These are phyloP conservation scores for Halcyon malimbica DNA, from an alignment of 2,113 vertebrate genomes.

Conservation along the genomic window DNA sequence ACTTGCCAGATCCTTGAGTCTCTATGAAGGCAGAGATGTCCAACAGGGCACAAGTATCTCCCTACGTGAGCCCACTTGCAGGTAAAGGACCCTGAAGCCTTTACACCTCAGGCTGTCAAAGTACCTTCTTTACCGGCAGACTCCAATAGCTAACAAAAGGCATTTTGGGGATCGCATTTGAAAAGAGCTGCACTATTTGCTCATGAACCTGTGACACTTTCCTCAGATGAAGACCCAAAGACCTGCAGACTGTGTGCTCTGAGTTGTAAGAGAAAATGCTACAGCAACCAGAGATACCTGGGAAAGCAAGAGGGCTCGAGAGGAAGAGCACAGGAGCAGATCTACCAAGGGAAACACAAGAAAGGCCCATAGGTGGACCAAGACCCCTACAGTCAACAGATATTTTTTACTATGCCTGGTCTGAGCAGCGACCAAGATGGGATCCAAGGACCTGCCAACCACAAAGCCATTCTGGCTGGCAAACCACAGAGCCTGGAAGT, in stretches of 20 bases:
- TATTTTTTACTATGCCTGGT: neutral
- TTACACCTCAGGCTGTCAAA: neutral
- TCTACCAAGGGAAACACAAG: neutral
- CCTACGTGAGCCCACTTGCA: neutral
- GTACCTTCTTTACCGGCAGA: fast-evolving
- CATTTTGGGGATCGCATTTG: neutral
- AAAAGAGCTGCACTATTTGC: neutral
- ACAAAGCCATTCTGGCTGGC: neutral
- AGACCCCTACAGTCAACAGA: neutral
- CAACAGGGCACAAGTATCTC: neutral
- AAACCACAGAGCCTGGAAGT: neutral
- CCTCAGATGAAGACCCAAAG: neutral
- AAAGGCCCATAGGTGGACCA: neutral
- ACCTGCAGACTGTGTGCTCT: neutral
- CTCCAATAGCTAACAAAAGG: neutral
- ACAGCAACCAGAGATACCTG: neutral
- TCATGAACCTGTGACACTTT: neutral
- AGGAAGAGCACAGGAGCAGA: neutral
- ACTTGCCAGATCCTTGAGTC: neutral
- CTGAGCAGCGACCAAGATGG: neutral
- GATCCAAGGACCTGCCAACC: neutral
- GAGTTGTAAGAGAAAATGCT: neutral
- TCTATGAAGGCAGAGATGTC: fast-evolving
- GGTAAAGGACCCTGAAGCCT: neutral
- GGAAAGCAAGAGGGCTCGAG: neutral